A percentile compares a stretch with the other conserved stretches of the same genome.
Conservation (phyloP, 1,140 invertebrate genomes). For the Theocolax elegans region DNA sequence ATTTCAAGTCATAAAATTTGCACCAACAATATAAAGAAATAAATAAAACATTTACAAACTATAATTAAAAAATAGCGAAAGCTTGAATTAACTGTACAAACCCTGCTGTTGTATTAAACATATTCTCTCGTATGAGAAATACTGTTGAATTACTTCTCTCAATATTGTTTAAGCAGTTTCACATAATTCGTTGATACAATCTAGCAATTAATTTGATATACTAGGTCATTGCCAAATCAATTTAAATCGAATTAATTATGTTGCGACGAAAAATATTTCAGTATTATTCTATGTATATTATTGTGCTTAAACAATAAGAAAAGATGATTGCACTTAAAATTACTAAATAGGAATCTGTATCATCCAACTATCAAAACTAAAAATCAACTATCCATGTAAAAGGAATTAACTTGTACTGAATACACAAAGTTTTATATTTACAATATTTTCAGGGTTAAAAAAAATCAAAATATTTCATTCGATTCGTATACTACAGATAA, state of each 20-base stretch:
- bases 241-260: no score
- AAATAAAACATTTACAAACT: constrained; percentile 33
- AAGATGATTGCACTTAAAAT: constrained; percentile 26
- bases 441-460: constrained; percentile 15
- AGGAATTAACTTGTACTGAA: constrained; percentile 4
- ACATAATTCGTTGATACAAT: not conserved
- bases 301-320: constrained; percentile 34
- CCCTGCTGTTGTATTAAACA: constrained; percentile 7
- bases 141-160: constrained; percentile 31
- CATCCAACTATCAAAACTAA: constrained; percentile 8
- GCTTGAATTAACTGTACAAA: constrained; percentile 34
- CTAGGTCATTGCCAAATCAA: not conserved
- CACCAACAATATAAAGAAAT: constrained; percentile 32
- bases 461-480: constrained; percentile 2
- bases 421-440: constrained; percentile 26
- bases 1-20: not conserved
- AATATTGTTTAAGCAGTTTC: constrained; percentile 27
- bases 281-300: not conserved
- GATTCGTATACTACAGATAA: constrained; percentile 9
- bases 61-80: constrained; percentile 28
- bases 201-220: not conserved
- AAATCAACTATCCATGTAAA: constrained; percentile 13
- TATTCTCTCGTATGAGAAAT: constrained; percentile 16
- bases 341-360: constrained; percentile 34
- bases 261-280: no score